Base-by-base conservation (phyloP, 2,113 vertebrate genomes). In the Alectura lathami region DNA sequence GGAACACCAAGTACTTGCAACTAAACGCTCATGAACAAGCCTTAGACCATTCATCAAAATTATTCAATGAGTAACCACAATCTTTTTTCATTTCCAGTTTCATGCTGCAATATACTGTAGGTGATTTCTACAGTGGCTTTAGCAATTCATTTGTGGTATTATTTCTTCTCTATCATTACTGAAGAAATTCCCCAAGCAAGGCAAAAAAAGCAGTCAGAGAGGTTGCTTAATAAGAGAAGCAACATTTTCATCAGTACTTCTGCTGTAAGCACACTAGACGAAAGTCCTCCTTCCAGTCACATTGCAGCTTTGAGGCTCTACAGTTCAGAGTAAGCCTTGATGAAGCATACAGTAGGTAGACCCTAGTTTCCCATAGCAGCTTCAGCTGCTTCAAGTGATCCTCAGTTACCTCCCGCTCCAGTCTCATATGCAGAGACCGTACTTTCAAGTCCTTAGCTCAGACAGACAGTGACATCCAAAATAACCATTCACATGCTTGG, bases 21-120 rank as follows among this genome's bases (percentile, higher is more conserved):
- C 73, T 72, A 75, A 94, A 75, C 62, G 73, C 80, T 94, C 88
- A 57, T 24, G 69, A 96, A 62, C 40, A 54, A 86, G 79, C 51
- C 83, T 45, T 20, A 36, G 51, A 90, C 36, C 92, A 96, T 94
- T 96, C 95, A 96, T 93, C 94, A 95, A 23, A 96, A 90, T 94
- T 91, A 94, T 76, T 96, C 94, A 96, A 82, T 95, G 88, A 91
- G 74, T 42, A 93, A 73, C 88, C 86, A 86, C 85, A 75, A 13
- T 76, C 48, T 76, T 91, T 50, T 87, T 74, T 57, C 69, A 72
- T 86, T 94, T 77, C 76, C 73, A 86, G 88, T 84, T 95, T 66
- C 62, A 38, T 50, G 57, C 86, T 86, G 48, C 45, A 90, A 15
- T 88, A 62, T 68, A 63, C 42, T 83, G 89, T 56, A 74, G 50